Evolutionary conservation across 2,888 invertebrate species (phyloP).

Genomic region (Anthophora plumipes): DNA sequence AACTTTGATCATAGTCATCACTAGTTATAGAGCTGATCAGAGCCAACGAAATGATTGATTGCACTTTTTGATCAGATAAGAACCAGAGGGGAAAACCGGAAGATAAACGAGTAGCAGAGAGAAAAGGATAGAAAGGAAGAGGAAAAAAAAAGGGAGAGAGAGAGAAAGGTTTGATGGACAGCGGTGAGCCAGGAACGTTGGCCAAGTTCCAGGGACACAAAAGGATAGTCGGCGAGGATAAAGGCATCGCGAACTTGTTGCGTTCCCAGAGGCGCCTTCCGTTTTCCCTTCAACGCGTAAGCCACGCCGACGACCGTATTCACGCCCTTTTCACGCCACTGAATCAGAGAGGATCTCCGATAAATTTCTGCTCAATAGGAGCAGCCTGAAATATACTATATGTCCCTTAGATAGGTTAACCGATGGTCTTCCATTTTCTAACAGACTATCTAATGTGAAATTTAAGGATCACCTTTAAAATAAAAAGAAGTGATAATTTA

Average conservation of each 20-base stretch:
- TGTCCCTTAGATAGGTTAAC: background rate
- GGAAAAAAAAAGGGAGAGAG: slow-evolving; percentile 21
- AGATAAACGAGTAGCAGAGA: too few relatives aligned
- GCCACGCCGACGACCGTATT: slow-evolving; percentile 45
- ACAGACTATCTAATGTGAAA: too few relatives aligned
- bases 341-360: slow-evolving; percentile 54
- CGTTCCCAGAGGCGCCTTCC: slow-evolving; percentile 67
- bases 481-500: too few relatives aligned
- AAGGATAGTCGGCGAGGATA: slow-evolving; percentile 63
- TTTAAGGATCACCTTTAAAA: too few relatives aligned
- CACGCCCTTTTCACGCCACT: slow-evolving; percentile 50
- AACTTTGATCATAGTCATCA: slow-evolving; percentile 18
- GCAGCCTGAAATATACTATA: background rate
- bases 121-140: slow-evolving; percentile 5
- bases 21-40: slow-evolving; percentile 17
- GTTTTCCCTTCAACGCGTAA: slow-evolving; percentile 43
- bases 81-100: background rate
- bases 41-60: slow-evolving; percentile 44
- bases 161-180: slow-evolving; percentile 27
- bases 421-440: background rate
- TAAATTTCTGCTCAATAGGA: slow-evolving; percentile 54
- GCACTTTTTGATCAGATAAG: slow-evolving; percentile 29
- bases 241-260: slow-evolving; percentile 74
- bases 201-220: slow-evolving; percentile 76
- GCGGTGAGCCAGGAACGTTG: slow-evolving; percentile 67